Conservation (phyloP, 2,113 vertebrate genomes). For the Apus apus region DNA sequence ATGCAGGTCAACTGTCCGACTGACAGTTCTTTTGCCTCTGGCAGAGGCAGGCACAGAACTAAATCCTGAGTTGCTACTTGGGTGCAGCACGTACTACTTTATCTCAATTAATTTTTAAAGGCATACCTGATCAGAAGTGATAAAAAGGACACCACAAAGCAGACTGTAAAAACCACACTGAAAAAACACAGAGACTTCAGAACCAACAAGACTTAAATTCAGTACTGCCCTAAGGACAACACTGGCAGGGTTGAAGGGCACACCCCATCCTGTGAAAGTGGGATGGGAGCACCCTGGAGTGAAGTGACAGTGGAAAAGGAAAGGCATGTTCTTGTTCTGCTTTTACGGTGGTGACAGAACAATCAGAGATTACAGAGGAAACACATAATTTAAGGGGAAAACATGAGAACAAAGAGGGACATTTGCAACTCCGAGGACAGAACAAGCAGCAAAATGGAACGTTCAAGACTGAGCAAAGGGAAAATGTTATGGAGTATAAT, state of each 20-base stretch:
- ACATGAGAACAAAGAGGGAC: neutral
- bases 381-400: neutral
- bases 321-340: neutral
- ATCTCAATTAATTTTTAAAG: neutral
- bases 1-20: neutral
- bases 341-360: neutral
- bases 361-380: neutral
- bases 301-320: neutral
- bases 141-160: neutral
- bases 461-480: neutral
- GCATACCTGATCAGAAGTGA: neutral
- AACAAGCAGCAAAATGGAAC: neutral
- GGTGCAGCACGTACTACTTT: neutral
- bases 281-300: neutral
- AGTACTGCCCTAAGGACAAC: neutral
- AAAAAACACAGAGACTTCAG: neutral
- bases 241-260: neutral
- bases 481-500: neutral
- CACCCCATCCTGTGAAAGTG: fast-evolving
- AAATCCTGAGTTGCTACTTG: neutral
- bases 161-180: neutral
- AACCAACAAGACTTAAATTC: neutral
- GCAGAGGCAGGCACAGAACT: neutral
- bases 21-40: neutral
- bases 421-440: neutral